Percentiles rank a stretch among this genome's conserved stretches.
phyloP scores from a whole-genome alignment of 2,797 vertebrate genomes.

The Sebastes nivosus region DNA sequence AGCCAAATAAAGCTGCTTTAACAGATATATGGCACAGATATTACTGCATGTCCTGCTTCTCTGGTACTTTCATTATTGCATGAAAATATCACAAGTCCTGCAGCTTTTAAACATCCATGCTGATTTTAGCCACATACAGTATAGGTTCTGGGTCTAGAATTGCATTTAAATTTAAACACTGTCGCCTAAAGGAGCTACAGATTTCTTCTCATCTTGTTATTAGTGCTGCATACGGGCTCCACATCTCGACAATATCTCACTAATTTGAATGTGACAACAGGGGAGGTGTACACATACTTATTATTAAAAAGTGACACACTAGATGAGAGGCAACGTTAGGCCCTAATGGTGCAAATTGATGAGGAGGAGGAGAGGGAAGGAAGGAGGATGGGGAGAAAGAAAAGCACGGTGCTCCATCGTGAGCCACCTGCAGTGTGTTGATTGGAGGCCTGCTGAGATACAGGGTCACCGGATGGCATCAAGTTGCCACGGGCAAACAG shows the following conservation, averaged over 20 bases:
- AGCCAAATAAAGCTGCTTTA: conserved; percentile 72
- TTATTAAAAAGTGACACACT: neutral
- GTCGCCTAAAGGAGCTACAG: neutral
- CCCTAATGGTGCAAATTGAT: neutral
- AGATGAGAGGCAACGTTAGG: neutral
- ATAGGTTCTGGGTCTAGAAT: neutral
- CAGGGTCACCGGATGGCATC: conserved; percentile 37
- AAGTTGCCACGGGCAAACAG: conserved; percentile 40
- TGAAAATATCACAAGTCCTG: no score
- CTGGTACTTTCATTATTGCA: conserved; percentile 38
- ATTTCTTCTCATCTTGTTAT: neutral
- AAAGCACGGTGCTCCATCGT: conserved; percentile 3
- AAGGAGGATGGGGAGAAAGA: neutral
- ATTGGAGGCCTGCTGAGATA: conserved; percentile 42
- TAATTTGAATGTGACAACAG: conserved; percentile 3
- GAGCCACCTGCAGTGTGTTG: conserved; percentile 26
- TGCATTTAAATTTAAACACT: neutral
- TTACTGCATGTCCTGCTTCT: conserved; percentile 39
- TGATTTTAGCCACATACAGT: neutral
- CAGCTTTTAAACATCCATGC: neutral
- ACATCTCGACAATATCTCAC: neutral
- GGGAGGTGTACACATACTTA: neutral
- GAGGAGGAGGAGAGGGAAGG: neutral
- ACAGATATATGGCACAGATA: conserved; percentile 65
- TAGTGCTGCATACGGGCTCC: neutral